Conservation (phyloP, 2,113 vertebrate species). For the Python bivittatus region DNA sequence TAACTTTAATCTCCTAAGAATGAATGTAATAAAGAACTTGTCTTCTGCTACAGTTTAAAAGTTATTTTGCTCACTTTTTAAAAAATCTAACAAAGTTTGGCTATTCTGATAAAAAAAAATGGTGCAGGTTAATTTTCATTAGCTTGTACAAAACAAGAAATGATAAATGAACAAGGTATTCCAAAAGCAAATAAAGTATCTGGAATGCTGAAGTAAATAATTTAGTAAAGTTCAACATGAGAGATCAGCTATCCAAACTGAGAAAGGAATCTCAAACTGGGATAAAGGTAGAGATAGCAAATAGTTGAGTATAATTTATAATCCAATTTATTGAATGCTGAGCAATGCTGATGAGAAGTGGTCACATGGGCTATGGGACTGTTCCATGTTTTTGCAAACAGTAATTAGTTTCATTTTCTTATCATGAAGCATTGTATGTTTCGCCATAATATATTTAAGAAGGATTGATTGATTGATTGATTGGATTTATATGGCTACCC, state of each 20-base stretch:
- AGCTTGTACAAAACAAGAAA: not conserved
- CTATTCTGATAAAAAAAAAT: not conserved
- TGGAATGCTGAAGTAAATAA: not conserved
- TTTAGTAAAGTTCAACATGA: not conserved
- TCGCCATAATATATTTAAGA: not conserved
- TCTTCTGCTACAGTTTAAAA: not conserved
- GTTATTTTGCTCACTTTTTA: not conserved
- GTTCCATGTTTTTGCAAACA: not conserved
- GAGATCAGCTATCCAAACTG: not conserved
- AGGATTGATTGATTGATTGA: not conserved
- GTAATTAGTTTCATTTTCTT: not conserved
- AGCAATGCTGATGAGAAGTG: not conserved
- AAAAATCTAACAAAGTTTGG: not conserved
- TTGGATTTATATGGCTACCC: not conserved
- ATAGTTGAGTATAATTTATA: not conserved
- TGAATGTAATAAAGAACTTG: not conserved
- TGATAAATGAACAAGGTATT: not conserved
- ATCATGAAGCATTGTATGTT: not conserved
- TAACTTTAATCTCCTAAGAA: not conserved
- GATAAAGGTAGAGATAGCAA: not conserved
- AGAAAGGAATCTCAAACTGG: not conserved
- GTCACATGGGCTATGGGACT: not conserved
- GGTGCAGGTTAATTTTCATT: not conserved
- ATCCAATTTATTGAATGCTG: not conserved
- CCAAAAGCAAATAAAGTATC: not conserved